Evolutionary conservation across 2,888 invertebrate species (phyloP).

Genomic region (Camponotus fellah): DNA sequence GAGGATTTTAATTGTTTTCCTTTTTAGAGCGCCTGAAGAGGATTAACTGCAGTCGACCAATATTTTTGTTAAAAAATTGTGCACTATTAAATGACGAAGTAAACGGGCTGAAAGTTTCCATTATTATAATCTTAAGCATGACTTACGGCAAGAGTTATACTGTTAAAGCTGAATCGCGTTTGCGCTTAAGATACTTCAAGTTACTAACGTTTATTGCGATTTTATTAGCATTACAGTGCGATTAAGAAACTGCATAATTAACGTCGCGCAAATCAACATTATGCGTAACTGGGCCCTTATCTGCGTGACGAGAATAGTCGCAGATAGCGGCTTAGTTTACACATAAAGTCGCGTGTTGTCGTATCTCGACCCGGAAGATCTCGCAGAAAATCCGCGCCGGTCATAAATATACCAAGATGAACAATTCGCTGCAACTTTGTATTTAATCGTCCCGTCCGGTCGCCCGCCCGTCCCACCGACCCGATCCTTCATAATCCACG

Average conservation of each 20-base stretch:
- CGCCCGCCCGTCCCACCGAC: constrained; percentile 26
- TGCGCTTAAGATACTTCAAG: constrained; percentile 1
- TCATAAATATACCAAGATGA: constrained; percentile 57
- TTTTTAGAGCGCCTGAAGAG: neutral
- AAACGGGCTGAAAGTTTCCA: neutral
- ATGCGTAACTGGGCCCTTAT: constrained; percentile 55
- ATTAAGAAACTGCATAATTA: constrained; percentile 55
- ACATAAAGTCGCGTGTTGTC: constrained; percentile 18
- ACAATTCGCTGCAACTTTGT: constrained; percentile 67
- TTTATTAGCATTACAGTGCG: constrained; percentile 43
- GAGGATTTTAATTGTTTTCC: constrained; percentile 40
- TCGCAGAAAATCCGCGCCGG: constrained; percentile 56
- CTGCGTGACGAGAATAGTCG: constrained; percentile 34
- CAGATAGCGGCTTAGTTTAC: constrained; percentile 2
- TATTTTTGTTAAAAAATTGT: neutral
- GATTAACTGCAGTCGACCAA: constrained; percentile 24
- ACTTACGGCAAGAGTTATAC: neutral
- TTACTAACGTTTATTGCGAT: neutral
- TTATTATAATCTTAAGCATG: neutral
- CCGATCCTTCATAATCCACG: constrained; percentile 68
- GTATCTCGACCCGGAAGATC: constrained; percentile 50
- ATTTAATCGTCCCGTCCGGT: constrained; percentile 67
- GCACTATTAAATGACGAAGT: neutral
- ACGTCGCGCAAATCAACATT: constrained; percentile 60
- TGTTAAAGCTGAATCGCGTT: neutral